phyloP scores from a whole-genome alignment of 2,113 vertebrate genomes.

The Isichthys henryi region DNA sequence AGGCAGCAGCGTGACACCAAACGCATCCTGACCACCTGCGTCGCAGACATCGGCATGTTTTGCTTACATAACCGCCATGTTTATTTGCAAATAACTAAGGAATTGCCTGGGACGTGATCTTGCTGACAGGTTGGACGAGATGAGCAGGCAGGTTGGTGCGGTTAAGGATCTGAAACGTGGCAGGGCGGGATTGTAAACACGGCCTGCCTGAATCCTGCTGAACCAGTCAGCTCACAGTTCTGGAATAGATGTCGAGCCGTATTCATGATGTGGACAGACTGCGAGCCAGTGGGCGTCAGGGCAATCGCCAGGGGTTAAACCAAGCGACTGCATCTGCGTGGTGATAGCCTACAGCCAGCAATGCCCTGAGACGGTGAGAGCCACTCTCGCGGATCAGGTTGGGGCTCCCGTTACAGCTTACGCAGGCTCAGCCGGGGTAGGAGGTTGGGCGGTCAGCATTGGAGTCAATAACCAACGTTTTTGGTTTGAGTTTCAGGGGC shows the following conservation, averaged over 20 bases:
- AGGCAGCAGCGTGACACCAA: neutral
- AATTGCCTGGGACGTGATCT: neutral
- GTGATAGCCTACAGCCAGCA: neutral
- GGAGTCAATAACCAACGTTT: neutral
- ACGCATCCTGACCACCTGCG: neutral
- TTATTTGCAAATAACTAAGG: constrained; percentile 1
- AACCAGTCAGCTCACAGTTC: neutral
- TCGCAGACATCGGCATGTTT: neutral
- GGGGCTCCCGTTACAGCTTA: neutral
- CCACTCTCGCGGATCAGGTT: neutral
- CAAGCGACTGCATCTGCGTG: neutral
- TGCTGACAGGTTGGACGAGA: neutral
- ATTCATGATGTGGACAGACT: neutral
- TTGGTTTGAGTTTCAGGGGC: neutral
- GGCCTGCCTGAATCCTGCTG: neutral
- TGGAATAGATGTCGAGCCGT: neutral
- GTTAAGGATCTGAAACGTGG: neutral
- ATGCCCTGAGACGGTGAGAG: neutral
- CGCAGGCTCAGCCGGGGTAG: neutral
- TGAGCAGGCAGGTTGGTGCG: neutral
- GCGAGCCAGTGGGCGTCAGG: neutral
- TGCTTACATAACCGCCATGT: neutral
- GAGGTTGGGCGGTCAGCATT: neutral
- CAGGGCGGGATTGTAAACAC: neutral
- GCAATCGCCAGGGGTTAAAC: neutral